Conservation (phyloP, 2,113 vertebrate species). For the Entelurus aequoreus region DNA sequence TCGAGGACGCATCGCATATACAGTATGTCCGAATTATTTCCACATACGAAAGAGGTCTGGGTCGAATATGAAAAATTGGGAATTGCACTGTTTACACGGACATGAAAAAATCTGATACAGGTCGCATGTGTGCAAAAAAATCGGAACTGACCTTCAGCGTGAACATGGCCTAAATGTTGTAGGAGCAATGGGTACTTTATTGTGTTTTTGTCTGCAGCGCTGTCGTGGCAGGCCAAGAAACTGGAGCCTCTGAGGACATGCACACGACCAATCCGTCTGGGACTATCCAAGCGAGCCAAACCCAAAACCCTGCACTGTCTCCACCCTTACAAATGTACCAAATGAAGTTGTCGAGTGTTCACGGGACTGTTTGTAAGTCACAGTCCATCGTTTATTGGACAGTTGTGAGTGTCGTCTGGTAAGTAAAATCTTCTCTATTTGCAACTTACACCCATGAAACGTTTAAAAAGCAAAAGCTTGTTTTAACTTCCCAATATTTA, state of each 20-base stretch:
- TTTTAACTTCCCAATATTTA: slow-evolving; percentile 3
- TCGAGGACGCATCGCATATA: too few relatives aligned
- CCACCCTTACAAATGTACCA: slow-evolving; percentile 75
- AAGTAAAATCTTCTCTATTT: slow-evolving; percentile 4
- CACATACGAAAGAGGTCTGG: too few relatives aligned
- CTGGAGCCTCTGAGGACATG: slow-evolving; percentile 85
- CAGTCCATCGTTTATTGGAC: background rate
- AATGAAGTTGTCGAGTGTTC: background rate
- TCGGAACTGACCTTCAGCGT: too few relatives aligned
- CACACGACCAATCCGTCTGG: slow-evolving; percentile 81
- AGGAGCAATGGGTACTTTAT: background rate
- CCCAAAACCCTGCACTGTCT: slow-evolving; percentile 78
- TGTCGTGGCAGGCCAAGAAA: slow-evolving; percentile 65
- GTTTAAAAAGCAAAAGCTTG: background rate
- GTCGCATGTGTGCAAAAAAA: too few relatives aligned
- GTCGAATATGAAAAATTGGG: too few relatives aligned
- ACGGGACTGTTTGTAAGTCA: background rate
- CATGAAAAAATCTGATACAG: too few relatives aligned
- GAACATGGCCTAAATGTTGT: background rate
- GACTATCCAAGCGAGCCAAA: slow-evolving; percentile 84
- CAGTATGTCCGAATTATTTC: too few relatives aligned
- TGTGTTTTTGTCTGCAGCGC: slow-evolving; percentile 61
- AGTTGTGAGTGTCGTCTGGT: background rate
- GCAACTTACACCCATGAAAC: background rate
- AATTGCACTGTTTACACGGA: too few relatives aligned